Percentiles rank a stretch among this genome's conserved stretches.
These are phyloP conservation scores for Drosophila sucinea DNA, from an alignment of 1,140 invertebrate species.

Conservation along the genomic window DNA sequence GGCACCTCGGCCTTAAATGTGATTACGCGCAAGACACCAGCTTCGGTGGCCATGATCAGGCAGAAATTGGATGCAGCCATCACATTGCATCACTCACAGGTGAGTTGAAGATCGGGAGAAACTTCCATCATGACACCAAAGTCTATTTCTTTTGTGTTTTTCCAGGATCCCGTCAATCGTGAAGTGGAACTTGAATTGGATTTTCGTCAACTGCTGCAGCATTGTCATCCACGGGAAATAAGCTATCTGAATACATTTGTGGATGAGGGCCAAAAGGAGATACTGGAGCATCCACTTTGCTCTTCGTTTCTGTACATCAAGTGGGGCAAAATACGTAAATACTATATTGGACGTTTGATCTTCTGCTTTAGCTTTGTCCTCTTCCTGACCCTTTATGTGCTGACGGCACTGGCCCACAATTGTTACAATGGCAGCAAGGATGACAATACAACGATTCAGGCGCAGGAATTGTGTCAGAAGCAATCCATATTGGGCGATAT, in stretches of 20 bases:
- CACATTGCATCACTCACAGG: conserved; percentile 88
- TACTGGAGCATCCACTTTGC: conserved; percentile 91
- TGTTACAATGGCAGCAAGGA: conserved; percentile 90
- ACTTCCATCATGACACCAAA: neutral
- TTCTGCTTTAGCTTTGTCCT: conserved; percentile 92
- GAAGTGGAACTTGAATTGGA: conserved; percentile 92
- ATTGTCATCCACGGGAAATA: conserved; percentile 91
- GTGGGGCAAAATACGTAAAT: conserved; percentile 95
- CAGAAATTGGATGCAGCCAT: conserved; percentile 91
- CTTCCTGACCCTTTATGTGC: conserved; percentile 90
- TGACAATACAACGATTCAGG: conserved; percentile 87
- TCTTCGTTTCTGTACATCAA: conserved; percentile 93
- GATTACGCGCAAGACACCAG: conserved; percentile 91
- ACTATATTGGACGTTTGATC: conserved; percentile 90
- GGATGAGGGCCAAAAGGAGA: conserved; percentile 92
- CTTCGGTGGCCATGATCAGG: conserved; percentile 89
- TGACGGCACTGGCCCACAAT: conserved; percentile 90
- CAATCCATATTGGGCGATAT: conserved; percentile 89
- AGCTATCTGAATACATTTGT: conserved; percentile 92
- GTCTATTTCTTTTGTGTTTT: neutral
- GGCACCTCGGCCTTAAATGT: conserved; percentile 92
- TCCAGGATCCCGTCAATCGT: conserved; percentile 88
- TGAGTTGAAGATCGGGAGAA: conserved; percentile 1
- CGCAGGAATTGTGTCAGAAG: conserved; percentile 88
- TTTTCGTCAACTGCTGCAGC: conserved; percentile 90